phyloP scores from a whole-genome alignment of 1,140 invertebrate genomes.

The Venustaconcha ellipsiformis region DNA sequence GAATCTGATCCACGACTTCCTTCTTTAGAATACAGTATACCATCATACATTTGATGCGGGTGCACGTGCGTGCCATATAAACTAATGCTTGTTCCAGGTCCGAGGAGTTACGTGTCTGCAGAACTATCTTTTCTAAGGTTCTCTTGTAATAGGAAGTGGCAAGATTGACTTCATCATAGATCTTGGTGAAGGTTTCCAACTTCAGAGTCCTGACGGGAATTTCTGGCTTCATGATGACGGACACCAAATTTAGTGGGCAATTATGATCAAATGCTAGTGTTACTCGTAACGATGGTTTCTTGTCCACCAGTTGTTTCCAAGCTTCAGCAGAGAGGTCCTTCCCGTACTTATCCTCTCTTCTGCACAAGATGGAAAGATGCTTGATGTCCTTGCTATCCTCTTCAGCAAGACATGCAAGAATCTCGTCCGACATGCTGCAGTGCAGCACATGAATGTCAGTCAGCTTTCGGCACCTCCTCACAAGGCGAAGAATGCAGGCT shows the following conservation, averaged over 20 bases:
- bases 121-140: slow-evolving; percentile 45
- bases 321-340: slow-evolving; percentile 42
- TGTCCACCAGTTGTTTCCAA: slow-evolving; percentile 37
- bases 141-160: slow-evolving; percentile 45
- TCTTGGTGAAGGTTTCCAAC: slow-evolving; percentile 56
- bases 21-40: slow-evolving; percentile 54
- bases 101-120: slow-evolving; percentile 42
- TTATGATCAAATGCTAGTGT: slow-evolving; percentile 59
- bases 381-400: slow-evolving; percentile 27
- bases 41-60: slow-evolving; percentile 35
- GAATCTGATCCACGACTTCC: slow-evolving; percentile 44
- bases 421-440: slow-evolving; percentile 50
- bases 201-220: slow-evolving; percentile 52
- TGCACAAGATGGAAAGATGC: slow-evolving; percentile 48
- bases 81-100: slow-evolving; percentile 48
- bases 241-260: slow-evolving; percentile 46
- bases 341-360: slow-evolving; percentile 53
- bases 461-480: slow-evolving; percentile 43
- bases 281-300: slow-evolving; percentile 44
- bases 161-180: slow-evolving; percentile 50
- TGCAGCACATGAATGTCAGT: slow-evolving; percentile 48
- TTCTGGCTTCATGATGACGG: slow-evolving; percentile 53
- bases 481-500: slow-evolving; percentile 40
- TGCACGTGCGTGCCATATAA: slow-evolving; percentile 36
- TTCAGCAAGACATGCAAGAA: slow-evolving; percentile 42